Conservation (phyloP, 1,140 invertebrate species). For the Brachionus plicatilis region DNA sequence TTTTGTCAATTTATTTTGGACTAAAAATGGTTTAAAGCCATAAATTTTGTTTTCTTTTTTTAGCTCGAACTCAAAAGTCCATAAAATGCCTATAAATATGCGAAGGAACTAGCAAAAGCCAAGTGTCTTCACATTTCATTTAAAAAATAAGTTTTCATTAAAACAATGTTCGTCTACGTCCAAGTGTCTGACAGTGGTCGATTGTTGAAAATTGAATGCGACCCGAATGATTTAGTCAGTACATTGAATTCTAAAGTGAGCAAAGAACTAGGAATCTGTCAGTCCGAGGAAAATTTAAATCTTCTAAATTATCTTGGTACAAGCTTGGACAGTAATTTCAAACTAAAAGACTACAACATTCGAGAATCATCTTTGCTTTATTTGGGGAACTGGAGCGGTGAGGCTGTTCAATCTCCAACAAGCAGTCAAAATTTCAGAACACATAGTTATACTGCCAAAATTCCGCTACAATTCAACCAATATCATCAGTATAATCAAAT, state of each 20-base stretch:
- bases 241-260: neutral
- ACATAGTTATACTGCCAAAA: neutral
- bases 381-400: neutral
- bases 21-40: neutral
- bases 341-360: neutral
- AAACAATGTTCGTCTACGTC: constrained; percentile 19
- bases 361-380: constrained; percentile 32
- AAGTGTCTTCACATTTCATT: neutral
- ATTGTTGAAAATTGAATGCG: constrained; percentile 25
- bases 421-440: neutral
- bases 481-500: constrained; percentile 5
- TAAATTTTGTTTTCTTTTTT: neutral
- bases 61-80: neutral
- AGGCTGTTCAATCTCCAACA: neutral
- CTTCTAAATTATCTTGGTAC: neutral
- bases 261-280: neutral
- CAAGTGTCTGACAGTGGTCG: constrained; percentile 17
- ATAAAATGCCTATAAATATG: neutral
- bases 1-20: neutral
- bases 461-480: neutral
- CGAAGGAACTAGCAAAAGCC: neutral
- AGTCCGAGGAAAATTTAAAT: neutral
- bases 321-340: neutral
- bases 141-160: neutral
- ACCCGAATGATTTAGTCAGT: constrained; percentile 13